Conservation (phyloP, 1,140 invertebrate species). For the Achroia grisella region DNA sequence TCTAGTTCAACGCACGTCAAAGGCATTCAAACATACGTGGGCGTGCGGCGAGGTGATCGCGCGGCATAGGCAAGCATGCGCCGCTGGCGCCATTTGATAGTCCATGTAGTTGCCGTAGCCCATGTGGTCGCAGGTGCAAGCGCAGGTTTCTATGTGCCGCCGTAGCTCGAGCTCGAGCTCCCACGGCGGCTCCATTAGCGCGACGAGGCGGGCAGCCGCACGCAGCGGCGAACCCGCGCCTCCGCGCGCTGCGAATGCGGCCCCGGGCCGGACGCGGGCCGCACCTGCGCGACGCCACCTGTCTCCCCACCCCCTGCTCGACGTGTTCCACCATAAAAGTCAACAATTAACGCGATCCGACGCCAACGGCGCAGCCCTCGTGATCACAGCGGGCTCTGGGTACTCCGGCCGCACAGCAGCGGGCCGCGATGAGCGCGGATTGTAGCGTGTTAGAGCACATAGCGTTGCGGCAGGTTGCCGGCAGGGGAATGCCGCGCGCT, state of each 20-base stretch:
- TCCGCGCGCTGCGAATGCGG: slow-evolving; percentile 48
- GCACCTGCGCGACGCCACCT: slow-evolving; percentile 52
- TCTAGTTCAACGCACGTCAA: slow-evolving; percentile 4
- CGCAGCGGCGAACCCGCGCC: slow-evolving; percentile 43
- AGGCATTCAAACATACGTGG: slow-evolving; percentile 52
- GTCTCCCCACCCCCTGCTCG: slow-evolving; percentile 44
- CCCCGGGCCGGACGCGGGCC: slow-evolving; percentile 52
- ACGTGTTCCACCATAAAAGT: slow-evolving; percentile 40
- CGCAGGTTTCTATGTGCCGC: slow-evolving; percentile 88
- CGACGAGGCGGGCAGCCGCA: slow-evolving; percentile 44
- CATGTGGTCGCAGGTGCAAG: slow-evolving; percentile 93
- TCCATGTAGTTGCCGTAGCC: slow-evolving; percentile 93
- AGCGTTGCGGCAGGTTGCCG: slow-evolving; percentile 43
- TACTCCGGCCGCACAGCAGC: slow-evolving; percentile 24
- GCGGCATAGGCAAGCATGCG: slow-evolving; percentile 64
- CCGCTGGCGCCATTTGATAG: slow-evolving; percentile 82
- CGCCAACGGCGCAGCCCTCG: slow-evolving; percentile 26
- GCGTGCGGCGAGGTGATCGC: slow-evolving; percentile 68
- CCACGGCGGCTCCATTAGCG: slow-evolving; percentile 71
- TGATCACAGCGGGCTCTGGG: slow-evolving; percentile 30
- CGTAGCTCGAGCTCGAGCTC: slow-evolving; percentile 80
- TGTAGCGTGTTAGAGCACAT: slow-evolving; percentile 43
- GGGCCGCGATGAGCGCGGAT: slow-evolving; percentile 34
- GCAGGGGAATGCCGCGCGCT: slow-evolving; percentile 52
- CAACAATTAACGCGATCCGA: slow-evolving; percentile 27